Percentiles rank a stretch among this genome's conserved stretches.
Conservation (phyloP, 2,113 vertebrate genomes). For the Phocoena phocoena region DNA sequence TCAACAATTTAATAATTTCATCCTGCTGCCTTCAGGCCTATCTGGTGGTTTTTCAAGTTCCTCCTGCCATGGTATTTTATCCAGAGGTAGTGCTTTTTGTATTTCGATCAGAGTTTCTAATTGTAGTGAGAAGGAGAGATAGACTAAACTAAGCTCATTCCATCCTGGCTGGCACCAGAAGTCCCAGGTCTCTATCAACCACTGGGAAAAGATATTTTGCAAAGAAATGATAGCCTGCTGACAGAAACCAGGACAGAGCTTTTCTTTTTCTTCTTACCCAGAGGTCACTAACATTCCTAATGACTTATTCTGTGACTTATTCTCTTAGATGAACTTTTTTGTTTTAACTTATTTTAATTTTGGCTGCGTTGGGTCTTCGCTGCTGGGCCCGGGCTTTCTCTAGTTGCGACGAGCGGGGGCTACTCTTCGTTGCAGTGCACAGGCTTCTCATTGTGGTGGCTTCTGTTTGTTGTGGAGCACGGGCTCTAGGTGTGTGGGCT, state of each 20-base stretch:
- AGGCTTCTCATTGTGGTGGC: no score
- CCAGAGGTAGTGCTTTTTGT: not conserved
- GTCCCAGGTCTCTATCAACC: not conserved
- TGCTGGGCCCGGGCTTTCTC: no score
- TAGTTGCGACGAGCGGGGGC: no score
- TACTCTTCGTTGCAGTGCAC: no score
- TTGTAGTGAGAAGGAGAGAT: not conserved
- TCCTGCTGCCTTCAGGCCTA: not conserved
- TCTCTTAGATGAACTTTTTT: not conserved
- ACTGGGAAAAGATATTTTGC: conserved; percentile 11
- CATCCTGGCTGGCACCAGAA: not conserved
- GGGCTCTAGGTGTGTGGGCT: no score
- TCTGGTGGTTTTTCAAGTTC: not conserved
- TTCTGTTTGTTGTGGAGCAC: no score
- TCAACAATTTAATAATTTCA: not conserved
- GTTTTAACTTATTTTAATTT: no score
- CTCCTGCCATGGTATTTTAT: not conserved
- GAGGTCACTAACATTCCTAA: not conserved
- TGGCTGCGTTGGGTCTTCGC: no score
- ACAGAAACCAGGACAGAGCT: not conserved
- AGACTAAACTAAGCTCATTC: not conserved
- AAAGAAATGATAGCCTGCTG: not conserved
- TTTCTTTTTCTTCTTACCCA: not conserved
- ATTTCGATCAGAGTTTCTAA: not conserved
- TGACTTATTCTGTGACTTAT: not conserved